Evolutionary conservation across 2,113 vertebrate species (phyloP).

Genomic region (Hiodon alosoides): DNA sequence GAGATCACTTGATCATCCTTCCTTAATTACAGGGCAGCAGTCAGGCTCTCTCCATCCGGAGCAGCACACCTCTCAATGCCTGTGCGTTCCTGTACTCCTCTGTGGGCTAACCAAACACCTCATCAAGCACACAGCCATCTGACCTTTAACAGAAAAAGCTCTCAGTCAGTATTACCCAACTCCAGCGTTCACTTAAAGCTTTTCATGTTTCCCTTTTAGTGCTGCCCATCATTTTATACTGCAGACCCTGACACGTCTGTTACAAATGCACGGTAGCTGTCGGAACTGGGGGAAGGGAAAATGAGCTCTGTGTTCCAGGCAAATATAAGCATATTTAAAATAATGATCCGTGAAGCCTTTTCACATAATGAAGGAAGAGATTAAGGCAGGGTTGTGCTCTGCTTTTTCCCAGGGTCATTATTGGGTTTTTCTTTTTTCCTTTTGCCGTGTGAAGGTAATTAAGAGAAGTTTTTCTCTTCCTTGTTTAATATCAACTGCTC

Average conservation of each 20-base stretch:
- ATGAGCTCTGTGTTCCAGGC: not conserved
- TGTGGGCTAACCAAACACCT: too few relatives aligned
- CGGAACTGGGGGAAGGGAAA: not conserved
- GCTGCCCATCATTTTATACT: too few relatives aligned
- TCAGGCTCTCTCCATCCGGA: not conserved
- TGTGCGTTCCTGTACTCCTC: too few relatives aligned
- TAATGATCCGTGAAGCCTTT: not conserved
- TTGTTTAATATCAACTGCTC: not conserved
- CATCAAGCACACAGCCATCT: too few relatives aligned
- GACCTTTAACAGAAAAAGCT: too few relatives aligned
- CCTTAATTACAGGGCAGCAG: not conserved
- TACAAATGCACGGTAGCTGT: not conserved
- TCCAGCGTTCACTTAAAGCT: too few relatives aligned
- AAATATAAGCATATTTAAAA: not conserved
- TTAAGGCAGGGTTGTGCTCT: not conserved
- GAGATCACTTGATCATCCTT: not conserved
- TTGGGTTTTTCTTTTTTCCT: not conserved
- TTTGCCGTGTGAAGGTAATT: not conserved
- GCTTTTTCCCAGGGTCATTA: not conserved
- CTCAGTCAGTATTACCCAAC: too few relatives aligned
- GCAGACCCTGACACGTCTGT: too few relatives aligned
- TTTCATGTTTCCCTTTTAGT: too few relatives aligned
- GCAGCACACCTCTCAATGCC: not conserved
- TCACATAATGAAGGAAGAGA: not conserved
- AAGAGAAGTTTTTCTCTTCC: not conserved